phyloP scores from a whole-genome alignment of 2,113 vertebrate genomes.

The Thunnus thynnus region DNA sequence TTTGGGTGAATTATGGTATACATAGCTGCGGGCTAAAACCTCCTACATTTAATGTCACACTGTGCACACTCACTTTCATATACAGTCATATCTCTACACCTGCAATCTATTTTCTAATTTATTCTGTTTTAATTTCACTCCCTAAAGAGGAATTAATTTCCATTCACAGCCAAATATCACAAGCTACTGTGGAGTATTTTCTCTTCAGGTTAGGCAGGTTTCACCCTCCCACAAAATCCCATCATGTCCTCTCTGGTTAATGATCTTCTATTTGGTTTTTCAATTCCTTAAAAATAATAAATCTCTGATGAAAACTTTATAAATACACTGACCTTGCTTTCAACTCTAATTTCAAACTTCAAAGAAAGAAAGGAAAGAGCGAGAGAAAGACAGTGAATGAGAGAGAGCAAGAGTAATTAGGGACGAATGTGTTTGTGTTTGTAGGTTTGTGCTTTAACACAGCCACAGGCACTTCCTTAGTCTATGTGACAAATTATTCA shows the following conservation, averaged over 20 bases:
- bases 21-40: neutral
- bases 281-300: conserved; percentile 47
- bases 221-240: neutral
- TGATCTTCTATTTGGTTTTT: conserved; percentile 15
- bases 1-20: conserved; percentile 1
- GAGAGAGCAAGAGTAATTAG: conserved; percentile 49
- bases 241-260: conserved; percentile 22
- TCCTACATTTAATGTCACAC: conserved; percentile 6
- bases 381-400: conserved; percentile 3
- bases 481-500: conserved; percentile 32
- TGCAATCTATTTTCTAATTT: neutral
- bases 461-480: conserved; percentile 22
- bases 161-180: neutral
- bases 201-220: conserved; percentile 20
- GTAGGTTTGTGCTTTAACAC: conserved; percentile 22
- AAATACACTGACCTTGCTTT: conserved; percentile 66
- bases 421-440: conserved; percentile 37
- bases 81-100: neutral
- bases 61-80: neutral
- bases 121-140: conserved; percentile 18
- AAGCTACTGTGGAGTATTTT: neutral
- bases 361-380: conserved; percentile 40
- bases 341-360: conserved; percentile 67
- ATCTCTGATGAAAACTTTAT: conserved; percentile 53
- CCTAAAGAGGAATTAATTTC: conserved; percentile 12